A percentile compares a stretch with the other conserved stretches of the same genome.
phyloP scores from a whole-genome alignment of 2,797 vertebrate genomes.

The Schizopygopsis malacanthus region DNA sequence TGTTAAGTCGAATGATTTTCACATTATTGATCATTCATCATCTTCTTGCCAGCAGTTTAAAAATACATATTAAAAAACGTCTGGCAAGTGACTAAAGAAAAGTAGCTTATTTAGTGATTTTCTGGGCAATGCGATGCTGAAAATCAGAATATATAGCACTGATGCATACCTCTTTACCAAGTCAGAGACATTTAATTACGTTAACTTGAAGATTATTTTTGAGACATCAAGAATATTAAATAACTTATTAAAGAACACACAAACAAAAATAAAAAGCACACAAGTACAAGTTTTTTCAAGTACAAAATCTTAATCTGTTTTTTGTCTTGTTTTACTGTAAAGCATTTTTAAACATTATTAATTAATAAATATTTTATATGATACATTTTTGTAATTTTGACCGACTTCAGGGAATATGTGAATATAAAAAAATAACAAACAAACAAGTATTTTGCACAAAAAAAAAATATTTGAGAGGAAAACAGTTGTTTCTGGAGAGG shows the following conservation, averaged over 20 bases:
- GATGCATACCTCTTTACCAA: neutral
- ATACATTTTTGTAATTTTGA: neutral
- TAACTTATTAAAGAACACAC: neutral
- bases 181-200: neutral
- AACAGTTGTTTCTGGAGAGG: conserved; percentile 29
- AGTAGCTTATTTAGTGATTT: neutral
- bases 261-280: neutral
- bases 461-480: neutral
- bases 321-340: neutral
- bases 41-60: neutral
- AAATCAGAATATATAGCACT: neutral
- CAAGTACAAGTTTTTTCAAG: neutral
- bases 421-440: neutral
- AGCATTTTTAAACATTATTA: neutral
- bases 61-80: neutral
- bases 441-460: neutral
- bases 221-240: neutral
- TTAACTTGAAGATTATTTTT: neutral
- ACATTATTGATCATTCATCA: neutral
- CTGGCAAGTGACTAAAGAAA: neutral
- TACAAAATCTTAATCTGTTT: neutral
- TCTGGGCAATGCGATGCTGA: neutral
- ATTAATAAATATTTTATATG: neutral
- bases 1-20: neutral
- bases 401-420: neutral